phyloP scores from a whole-genome alignment of 2,797 vertebrate genomes.

The Chrysocyon brachyurus region DNA sequence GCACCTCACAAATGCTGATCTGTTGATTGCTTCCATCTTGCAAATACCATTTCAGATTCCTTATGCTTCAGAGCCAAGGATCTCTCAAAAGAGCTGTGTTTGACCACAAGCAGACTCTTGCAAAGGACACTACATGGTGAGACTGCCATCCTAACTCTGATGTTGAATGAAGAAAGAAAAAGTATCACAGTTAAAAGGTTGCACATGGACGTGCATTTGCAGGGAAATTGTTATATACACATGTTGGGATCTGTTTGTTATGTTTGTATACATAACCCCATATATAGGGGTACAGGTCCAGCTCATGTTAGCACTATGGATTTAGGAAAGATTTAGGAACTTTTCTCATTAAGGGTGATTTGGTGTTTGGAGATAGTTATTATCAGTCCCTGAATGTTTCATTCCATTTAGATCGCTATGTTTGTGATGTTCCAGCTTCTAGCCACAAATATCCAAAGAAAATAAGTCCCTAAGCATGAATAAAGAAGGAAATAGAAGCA shows the following conservation, averaged over 20 bases:
- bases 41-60: constrained; percentile 73
- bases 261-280: not conserved
- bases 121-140: not conserved
- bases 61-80: constrained; percentile 67
- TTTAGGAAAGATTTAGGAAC: constrained; percentile 28
- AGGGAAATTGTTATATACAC: not conserved
- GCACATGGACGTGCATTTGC: not conserved
- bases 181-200: not conserved
- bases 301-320: not conserved
- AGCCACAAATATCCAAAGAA: constrained; percentile 39
- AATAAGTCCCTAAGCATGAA: constrained; percentile 56
- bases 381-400: constrained; percentile 26
- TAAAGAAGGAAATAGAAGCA: not conserved
- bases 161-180: not conserved
- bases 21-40: constrained; percentile 70
- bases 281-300: not conserved
- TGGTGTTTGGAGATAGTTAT: not conserved
- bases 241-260: not conserved
- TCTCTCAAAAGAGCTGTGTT: constrained; percentile 1
- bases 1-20: constrained; percentile 73
- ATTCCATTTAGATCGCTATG: constrained; percentile 30
- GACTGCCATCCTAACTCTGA: not conserved
- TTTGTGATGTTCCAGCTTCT: not conserved
- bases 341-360: constrained; percentile 28
- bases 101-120: constrained; percentile 27